Evolutionary conservation across 2,888 invertebrate genomes (phyloP), one percentile per base, ranked within the genome.

Genomic region (Tipula lateralis): DNA sequence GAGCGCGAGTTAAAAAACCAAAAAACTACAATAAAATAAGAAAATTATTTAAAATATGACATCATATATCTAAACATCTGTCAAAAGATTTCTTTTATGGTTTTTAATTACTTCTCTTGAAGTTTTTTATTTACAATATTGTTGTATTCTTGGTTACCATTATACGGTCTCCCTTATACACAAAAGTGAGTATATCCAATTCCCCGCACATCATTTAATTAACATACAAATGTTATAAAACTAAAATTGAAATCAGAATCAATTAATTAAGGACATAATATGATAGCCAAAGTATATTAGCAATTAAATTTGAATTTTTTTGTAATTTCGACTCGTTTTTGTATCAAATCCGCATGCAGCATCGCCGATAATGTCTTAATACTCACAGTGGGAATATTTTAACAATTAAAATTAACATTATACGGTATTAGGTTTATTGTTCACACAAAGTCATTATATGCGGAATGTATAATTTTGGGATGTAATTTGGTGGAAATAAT

Each of bases 11-110:
- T 66, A 66, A 66, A 66, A 66, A 66, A 24, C 66, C 7, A 66
- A 66, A 66, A n/a, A 16, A 50, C 44, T 16, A 50, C 16, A 50
- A 50, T 16, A 50, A 16, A 50, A 50, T n/a, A 50, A 24, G 24
- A 66, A 66, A 66, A 66, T 24, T 66, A 66, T 66, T 66, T 66
- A 66, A 66, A 66, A 66, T 66, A 66, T 66, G 66, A 66, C 66
- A 66, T 66, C 66, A 66, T 66, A 66, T 66, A 66, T 66, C 66
- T 66, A 66, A 66, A 66, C 66, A 66, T 66, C 66, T 66, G 66
- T 66, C 66, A 66, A 66, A 66, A 66, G 66, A 66, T 66, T 66
- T 66, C 66, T 66, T 66, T 66, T 66, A 66, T 66, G 66, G 66
- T 66, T 66, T 66, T 66, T 66, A 66, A 66, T 66, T 66, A 66